Evolutionary conservation across 2,888 invertebrate genomes (phyloP).

Genomic region (Dione juno): DNA sequence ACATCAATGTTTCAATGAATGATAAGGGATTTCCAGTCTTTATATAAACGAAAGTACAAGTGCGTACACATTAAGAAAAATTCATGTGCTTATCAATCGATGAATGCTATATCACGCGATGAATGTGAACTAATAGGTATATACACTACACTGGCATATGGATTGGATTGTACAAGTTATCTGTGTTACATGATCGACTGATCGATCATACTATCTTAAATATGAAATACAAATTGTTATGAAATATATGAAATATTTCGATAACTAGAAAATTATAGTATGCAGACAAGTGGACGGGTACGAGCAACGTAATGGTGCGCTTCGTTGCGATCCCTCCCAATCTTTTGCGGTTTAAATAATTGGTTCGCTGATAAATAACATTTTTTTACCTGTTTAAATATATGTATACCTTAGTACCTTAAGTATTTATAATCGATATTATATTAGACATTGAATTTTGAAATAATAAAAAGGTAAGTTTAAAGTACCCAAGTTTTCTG

Average conservation of each 20-base stretch:
- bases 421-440: neutral
- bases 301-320: neutral
- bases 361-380: neutral
- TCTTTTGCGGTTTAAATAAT: constrained; percentile 11
- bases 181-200: constrained; percentile 12
- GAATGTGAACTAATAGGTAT: neutral
- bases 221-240: neutral
- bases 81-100: neutral
- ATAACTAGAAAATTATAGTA: neutral
- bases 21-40: constrained; percentile 51
- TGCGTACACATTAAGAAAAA: constrained; percentile 3
- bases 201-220: constrained; percentile 26
- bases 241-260: neutral
- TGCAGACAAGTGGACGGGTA: neutral
- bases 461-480: no score
- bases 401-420: no score
- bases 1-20: constrained; percentile 47
- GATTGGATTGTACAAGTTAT: constrained; percentile 20
- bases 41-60: constrained; percentile 49
- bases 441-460: neutral
- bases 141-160: neutral
- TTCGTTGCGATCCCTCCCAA: neutral
- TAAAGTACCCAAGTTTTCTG: no score
- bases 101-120: constrained; percentile 13
- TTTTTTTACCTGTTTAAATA: neutral